Percentiles rank a stretch among this genome's conserved stretches.
Evolutionary conservation across 2,113 vertebrate species (phyloP).

Genomic region (zebrafish (Danio rerio)): DNA sequence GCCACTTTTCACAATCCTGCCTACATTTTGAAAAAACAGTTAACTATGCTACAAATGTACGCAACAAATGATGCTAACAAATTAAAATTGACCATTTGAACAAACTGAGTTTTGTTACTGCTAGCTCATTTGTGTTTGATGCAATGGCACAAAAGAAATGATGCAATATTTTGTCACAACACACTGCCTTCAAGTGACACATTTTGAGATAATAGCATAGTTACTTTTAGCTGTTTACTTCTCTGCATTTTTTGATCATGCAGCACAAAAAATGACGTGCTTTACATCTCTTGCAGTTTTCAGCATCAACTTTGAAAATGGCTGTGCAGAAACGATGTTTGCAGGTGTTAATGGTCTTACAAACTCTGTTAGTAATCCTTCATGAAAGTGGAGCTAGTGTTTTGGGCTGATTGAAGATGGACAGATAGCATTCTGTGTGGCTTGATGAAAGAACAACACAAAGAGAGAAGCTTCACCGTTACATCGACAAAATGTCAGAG

Average conservation of each 20-base stretch:
- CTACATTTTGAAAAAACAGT: not conserved
- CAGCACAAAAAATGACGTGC: not conserved
- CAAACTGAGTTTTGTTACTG: slow-evolving; percentile 6
- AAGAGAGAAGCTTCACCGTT: slow-evolving; percentile 50
- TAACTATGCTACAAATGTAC: not conserved
- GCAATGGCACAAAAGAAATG: not conserved
- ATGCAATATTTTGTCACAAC: not conserved
- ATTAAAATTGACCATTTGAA: slow-evolving; percentile 9
- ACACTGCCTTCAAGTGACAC: not conserved
- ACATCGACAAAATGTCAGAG: slow-evolving; percentile 62
- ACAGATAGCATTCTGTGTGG: slow-evolving; percentile 53
- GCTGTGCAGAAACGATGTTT: not conserved
- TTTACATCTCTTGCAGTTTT: not conserved
- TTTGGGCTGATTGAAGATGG: slow-evolving; percentile 56
- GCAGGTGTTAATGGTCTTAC: not conserved
- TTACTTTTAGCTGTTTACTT: slow-evolving; percentile 1
- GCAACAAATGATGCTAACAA: slow-evolving; percentile 5
- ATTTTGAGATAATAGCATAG: not conserved
- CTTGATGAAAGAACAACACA: slow-evolving; percentile 51
- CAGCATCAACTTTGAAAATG: slow-evolving; percentile 8
- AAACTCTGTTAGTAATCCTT: slow-evolving; percentile 1
- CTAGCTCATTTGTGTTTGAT: slow-evolving; percentile 8
- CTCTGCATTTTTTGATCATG: not conserved
- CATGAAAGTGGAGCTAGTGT: slow-evolving; percentile 8
- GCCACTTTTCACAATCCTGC: too few relatives aligned